These are phyloP conservation scores for Antitype chi DNA, from an alignment of 2,888 invertebrate genomes.

Conservation along the genomic window DNA sequence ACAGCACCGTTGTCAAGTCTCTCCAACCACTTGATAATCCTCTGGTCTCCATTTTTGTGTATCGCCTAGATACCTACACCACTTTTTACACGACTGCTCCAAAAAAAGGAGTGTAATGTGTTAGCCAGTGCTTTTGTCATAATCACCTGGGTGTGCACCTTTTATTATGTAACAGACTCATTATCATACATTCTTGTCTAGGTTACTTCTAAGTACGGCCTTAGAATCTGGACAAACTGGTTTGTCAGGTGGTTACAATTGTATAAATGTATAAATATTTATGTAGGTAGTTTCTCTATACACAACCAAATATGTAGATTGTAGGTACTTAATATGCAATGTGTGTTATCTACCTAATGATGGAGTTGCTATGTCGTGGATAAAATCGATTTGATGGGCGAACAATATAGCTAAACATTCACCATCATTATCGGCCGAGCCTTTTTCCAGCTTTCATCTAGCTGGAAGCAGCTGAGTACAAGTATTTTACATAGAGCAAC, in stretches of 20 bases:
- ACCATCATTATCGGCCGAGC: no score
- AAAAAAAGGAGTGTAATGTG: not conserved
- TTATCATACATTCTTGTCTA: conserved; percentile 59
- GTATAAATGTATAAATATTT: conserved; percentile 25
- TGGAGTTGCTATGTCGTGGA: not conserved
- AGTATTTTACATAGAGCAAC: no score
- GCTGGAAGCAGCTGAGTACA: no score
- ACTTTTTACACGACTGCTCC: not conserved
- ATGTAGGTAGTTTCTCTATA: not conserved
- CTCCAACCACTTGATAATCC: not conserved
- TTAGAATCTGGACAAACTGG: conserved; percentile 51
- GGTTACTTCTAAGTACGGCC: conserved; percentile 46
- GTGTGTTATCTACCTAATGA: not conserved
- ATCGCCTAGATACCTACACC: not conserved
- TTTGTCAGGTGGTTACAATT: conserved; percentile 23
- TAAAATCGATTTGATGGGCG: not conserved
- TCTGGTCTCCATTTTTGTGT: no score
- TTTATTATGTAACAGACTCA: not conserved
- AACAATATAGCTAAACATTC: not conserved
- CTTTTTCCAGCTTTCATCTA: no score
- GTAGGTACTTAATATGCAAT: not conserved
- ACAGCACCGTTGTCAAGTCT: not conserved
- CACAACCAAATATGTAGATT: not conserved
- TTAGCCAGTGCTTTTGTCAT: not conserved
- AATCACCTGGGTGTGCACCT: conserved; percentile 13